phyloP scores from a whole-genome alignment of 2,797 vertebrate species.

The Epinephelus awoara region DNA sequence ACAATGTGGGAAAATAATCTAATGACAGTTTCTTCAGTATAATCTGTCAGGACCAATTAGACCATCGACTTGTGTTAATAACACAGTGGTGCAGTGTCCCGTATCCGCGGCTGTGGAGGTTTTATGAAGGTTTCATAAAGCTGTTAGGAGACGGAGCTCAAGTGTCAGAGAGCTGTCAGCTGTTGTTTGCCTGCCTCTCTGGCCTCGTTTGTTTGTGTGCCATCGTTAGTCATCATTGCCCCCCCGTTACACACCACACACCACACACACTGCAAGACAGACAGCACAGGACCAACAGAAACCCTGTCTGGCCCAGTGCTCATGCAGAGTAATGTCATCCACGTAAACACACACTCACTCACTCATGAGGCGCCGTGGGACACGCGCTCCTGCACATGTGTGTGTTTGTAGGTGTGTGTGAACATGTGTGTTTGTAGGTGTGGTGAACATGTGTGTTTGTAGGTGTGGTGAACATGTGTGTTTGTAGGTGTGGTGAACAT shows the following conservation, averaged over 20 bases:
- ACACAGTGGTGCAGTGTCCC: constrained; percentile 2
- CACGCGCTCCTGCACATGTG: constrained; percentile 36
- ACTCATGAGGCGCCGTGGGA: constrained; percentile 47
- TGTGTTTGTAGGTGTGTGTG: too few species aligned
- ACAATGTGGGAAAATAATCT: too few species aligned
- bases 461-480: constrained; percentile 25
- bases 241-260: not conserved
- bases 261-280: constrained; percentile 29
- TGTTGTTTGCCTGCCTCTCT: constrained; percentile 49
- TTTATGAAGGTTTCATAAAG: constrained; percentile 24
- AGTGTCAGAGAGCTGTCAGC: constrained; percentile 53
- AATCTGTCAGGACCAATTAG: not conserved
- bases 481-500: constrained; percentile 15
- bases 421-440: constrained; percentile 23
- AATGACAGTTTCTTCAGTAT: too few species aligned
- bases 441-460: constrained; percentile 3
- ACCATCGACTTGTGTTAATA: not conserved
- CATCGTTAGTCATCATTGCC: constrained; percentile 70
- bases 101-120: not conserved
- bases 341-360: constrained; percentile 37
- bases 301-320: constrained; percentile 73
- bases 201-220: constrained; percentile 61
- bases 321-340: constrained; percentile 70
- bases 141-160: constrained; percentile 35
- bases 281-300: constrained; percentile 63